Percentiles rank a stretch among this genome's conserved stretches.
Evolutionary conservation across 2,113 vertebrate genomes (phyloP).

Genomic region (Hemiscyllium ocellatum): DNA sequence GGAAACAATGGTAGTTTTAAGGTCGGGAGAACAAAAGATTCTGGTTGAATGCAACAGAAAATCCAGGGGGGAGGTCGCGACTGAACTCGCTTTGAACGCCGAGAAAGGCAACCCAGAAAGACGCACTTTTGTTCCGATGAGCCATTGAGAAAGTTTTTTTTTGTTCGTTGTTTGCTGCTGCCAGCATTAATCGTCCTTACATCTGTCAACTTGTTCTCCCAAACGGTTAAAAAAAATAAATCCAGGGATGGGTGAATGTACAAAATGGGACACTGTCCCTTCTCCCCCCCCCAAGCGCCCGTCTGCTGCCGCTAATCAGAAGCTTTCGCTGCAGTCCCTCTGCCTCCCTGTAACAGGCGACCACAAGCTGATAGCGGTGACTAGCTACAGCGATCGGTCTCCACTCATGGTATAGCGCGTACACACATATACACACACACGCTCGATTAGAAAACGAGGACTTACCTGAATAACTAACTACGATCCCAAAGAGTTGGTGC

Average conservation of each 20-base stretch:
- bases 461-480: not conserved
- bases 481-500: not conserved
- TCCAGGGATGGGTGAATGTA: not conserved
- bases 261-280: not conserved
- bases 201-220: not conserved
- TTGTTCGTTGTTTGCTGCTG: not conserved
- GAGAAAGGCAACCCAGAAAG: not conserved
- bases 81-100: not conserved
- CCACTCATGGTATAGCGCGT: no score
- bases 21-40: conserved; percentile 9
- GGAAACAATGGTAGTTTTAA: not conserved
- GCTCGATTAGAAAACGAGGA: not conserved
- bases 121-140: not conserved
- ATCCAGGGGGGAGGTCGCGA: not conserved
- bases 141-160: not conserved
- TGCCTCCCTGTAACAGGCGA: not conserved
- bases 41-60: not conserved
- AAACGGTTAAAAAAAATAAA: not conserved
- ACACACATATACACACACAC: no score
- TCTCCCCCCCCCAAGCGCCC: not conserved
- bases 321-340: not conserved
- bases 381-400: not conserved
- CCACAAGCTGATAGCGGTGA: not conserved
- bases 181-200: not conserved
- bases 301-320: not conserved